Conservation (phyloP, 2,888 invertebrate species). For the Laothoe populi region DNA sequence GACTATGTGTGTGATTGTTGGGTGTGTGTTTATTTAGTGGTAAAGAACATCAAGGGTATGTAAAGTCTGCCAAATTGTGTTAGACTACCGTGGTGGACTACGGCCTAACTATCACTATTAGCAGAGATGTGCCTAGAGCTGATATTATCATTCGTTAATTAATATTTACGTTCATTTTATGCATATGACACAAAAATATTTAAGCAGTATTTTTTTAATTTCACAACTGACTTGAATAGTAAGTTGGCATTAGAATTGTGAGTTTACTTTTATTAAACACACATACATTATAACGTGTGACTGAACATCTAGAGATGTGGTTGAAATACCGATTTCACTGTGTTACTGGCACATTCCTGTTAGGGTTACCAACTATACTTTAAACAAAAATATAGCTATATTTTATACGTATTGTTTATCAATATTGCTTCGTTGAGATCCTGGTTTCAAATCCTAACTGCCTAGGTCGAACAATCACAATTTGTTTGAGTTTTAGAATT, state of each 20-base stretch:
- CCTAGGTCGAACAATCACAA: too few relatives aligned
- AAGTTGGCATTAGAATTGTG: conserved; percentile 8
- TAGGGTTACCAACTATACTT: conserved; percentile 19
- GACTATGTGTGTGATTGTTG: too few relatives aligned
- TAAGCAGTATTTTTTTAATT: neutral
- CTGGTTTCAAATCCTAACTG: too few relatives aligned
- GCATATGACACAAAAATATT: neutral
- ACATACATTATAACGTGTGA: conserved; percentile 37
- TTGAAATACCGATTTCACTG: conserved; percentile 37
- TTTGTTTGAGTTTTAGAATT: too few relatives aligned
- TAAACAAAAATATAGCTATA: neutral
- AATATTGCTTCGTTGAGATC: too few relatives aligned
- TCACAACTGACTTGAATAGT: conserved; percentile 11
- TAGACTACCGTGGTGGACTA: too few relatives aligned
- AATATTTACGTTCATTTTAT: neutral
- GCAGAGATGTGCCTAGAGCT: too few relatives aligned
- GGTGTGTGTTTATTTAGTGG: too few relatives aligned
- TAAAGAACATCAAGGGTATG: too few relatives aligned
- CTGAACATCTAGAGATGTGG: conserved; percentile 42
- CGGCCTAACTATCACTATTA: too few relatives aligned
- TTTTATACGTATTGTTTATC: too few relatives aligned
- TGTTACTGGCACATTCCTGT: conserved; percentile 35
- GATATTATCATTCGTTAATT: neutral
- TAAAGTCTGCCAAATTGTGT: too few relatives aligned
- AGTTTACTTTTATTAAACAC: conserved; percentile 30